Evolutionary conservation across 2,888 invertebrate species (phyloP).

Genomic region (Luffia ferchaultella): DNA sequence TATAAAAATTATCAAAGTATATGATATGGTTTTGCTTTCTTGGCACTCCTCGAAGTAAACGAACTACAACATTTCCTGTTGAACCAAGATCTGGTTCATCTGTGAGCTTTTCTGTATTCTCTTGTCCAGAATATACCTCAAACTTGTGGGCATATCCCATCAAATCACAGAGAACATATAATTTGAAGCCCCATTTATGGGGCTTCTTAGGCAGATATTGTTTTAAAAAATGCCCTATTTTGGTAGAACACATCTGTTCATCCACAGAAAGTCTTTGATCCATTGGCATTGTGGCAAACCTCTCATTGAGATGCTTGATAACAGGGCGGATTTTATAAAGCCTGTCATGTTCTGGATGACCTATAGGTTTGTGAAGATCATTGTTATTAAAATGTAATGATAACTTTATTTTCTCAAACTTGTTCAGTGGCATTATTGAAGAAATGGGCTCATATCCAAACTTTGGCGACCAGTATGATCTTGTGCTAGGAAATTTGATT

Average conservation of each 20-base stretch:
- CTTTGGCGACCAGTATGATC: slow-evolving; percentile 18
- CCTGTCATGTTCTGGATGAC: slow-evolving; percentile 12
- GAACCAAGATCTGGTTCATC: slow-evolving; percentile 21
- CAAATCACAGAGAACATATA: slow-evolving; percentile 17
- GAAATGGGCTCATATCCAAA: slow-evolving; percentile 19
- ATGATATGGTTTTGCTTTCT: slow-evolving; percentile 12
- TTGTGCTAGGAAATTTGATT: slow-evolving; percentile 17
- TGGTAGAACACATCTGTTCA: slow-evolving; percentile 23
- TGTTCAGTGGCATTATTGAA: slow-evolving; percentile 19
- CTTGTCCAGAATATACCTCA: slow-evolving; percentile 26
- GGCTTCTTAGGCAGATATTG: slow-evolving; percentile 20
- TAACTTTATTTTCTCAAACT: slow-evolving; percentile 19
- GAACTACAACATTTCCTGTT: slow-evolving; percentile 18
- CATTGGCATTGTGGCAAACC: slow-evolving; percentile 21
- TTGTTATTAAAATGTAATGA: slow-evolving; percentile 1
- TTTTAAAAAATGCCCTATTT: slow-evolving; percentile 17
- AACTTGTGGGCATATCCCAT: slow-evolving; percentile 20
- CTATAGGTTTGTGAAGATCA: background rate
- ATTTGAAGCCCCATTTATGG: slow-evolving; percentile 24
- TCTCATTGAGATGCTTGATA: slow-evolving; percentile 21
- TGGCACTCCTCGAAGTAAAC: slow-evolving; percentile 16
- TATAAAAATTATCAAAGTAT: slow-evolving; percentile 16
- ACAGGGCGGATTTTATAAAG: slow-evolving; percentile 20
- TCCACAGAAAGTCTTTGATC: slow-evolving; percentile 21
- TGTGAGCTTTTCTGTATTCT: slow-evolving; percentile 20